phyloP scores from a whole-genome alignment of 2,113 vertebrate species.

The Solea solea region DNA sequence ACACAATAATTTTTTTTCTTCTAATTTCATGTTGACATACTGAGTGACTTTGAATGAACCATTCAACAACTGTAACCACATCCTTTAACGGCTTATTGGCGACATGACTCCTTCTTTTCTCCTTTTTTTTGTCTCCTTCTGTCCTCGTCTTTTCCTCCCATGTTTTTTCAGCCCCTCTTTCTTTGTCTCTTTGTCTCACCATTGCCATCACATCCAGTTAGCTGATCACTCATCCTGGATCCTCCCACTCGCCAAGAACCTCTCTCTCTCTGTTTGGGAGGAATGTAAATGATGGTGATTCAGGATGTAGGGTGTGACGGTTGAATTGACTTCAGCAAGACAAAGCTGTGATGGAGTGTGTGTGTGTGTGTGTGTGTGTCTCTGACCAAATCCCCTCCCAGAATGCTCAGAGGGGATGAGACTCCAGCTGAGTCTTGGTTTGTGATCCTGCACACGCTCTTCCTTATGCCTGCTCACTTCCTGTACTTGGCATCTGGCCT shows the following conservation, averaged over 20 bases:
- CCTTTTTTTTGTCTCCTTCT: background rate
- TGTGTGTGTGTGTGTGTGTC: background rate
- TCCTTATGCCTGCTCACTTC: background rate
- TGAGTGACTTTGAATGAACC: too few species aligned
- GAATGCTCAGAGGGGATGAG: constrained; percentile 44
- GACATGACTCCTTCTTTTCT: background rate
- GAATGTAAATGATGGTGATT: constrained; percentile 67
- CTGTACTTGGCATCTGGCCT: constrained; percentile 32
- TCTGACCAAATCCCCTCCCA: constrained; percentile 24
- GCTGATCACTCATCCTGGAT: constrained; percentile 15
- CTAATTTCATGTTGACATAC: too few species aligned
- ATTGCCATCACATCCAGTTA: constrained; percentile 33
- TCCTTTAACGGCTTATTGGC: background rate
- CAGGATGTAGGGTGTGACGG: constrained; percentile 44
- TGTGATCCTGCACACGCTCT: constrained; percentile 38
- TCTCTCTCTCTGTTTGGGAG: constrained; percentile 30
- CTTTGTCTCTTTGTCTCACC: constrained; percentile 1
- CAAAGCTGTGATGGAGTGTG: constrained; percentile 18
- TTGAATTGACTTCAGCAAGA: constrained; percentile 48
- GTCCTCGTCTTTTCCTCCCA: too few species aligned
- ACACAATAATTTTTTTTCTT: too few species aligned
- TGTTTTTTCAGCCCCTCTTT: too few species aligned
- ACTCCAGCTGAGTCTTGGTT: constrained; percentile 17
- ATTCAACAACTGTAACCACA: background rate
- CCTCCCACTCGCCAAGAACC: constrained; percentile 47